Evolutionary conservation across 1,140 invertebrate species (phyloP), one percentile per base, ranked within the genome.

Genomic region (Oreohelix idahoensis): DNA sequence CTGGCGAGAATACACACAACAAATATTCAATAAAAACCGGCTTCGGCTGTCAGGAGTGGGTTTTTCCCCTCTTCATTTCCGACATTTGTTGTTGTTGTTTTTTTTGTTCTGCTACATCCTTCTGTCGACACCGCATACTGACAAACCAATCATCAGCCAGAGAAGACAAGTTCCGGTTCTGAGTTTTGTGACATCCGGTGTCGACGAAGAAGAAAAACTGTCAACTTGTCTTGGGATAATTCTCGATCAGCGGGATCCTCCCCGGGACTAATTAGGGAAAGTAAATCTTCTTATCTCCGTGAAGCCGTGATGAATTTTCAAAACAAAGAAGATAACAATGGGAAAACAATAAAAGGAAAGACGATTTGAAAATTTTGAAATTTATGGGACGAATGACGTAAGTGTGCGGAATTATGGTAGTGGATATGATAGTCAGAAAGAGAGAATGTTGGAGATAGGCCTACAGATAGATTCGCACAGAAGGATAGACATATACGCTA

Each of bases 171-270:
- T 58, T 58, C 53, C 53, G 53, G 53, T 58, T 58, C 53, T 20
- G 53, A 58, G 53, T 58, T 45, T 58, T 58, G 53, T 58, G 53
- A n/a, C 53, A 58, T 58, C 53, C 53, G 15, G 53, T 15, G 53
- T 58, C 10, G 53, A 58, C 53, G 4, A 11, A 20, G 53, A 23
- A 66, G 63, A 32, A 66, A 66, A 66, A 66, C 8, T 66, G 63
- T 66, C 63, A 66, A 32, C 63, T 66, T 32, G 63, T 66, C 63
- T 66, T 4, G n/a, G 29, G 29, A 66, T 66, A 66, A 32, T 32
- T 66, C 63, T 32, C 63, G n/a, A 66, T 32, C 63, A 66, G n/a
- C 63, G n/a, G 63, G 29, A 66, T 66, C 63, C 63, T 66, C 63
- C n/a, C 63, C 1, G 63, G 63, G 29, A 32, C 63, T 66, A 29